phyloP scores from a whole-genome alignment of 35 echinoderm and acorn worm species.

The Ophiothrix spiculata region DNA sequence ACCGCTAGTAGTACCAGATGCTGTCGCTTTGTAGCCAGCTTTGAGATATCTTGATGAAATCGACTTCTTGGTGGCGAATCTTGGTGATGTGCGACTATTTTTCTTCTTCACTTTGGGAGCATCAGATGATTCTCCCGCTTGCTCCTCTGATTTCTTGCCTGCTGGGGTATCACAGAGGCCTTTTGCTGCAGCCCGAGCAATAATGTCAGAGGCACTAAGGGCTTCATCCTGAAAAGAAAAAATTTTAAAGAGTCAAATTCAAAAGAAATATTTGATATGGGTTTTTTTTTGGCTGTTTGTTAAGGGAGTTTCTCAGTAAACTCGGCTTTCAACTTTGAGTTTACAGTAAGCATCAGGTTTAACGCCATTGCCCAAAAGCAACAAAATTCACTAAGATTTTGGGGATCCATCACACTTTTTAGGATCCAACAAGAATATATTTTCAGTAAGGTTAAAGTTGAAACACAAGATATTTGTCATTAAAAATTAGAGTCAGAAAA shows the following conservation, averaged over 20 bases:
- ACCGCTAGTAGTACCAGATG: background rate
- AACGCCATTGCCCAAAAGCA: too few species aligned
- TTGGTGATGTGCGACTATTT: slow-evolving; percentile 35
- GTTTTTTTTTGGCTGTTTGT: too few species aligned
- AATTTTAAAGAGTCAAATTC: background rate
- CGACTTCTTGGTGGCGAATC: slow-evolving; percentile 15
- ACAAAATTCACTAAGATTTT: too few species aligned
- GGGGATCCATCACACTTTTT: too few species aligned
- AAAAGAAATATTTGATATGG: background rate
- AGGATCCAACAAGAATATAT: too few species aligned
- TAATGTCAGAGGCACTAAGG: slow-evolving; percentile 89
- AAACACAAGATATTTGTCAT: too few species aligned
- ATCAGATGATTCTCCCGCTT: slow-evolving; percentile 45
- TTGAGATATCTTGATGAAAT: background rate
- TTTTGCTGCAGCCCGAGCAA: slow-evolving; percentile 93
- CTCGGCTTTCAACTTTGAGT: too few species aligned
- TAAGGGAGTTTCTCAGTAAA: too few species aligned
- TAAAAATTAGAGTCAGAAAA: too few species aligned
- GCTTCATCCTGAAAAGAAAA: slow-evolving; percentile 70
- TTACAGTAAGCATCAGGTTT: too few species aligned
- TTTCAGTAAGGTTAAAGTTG: too few species aligned
- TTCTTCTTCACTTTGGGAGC: slow-evolving; percentile 43
- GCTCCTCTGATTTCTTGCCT: slow-evolving; percentile 27
- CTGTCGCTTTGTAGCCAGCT: background rate
- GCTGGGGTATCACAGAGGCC: slow-evolving; percentile 66